A percentile compares a stretch with the other conserved stretches of the same genome.
phyloP scores from a whole-genome alignment of 1,140 invertebrate genomes.

The Zeugodacus cucurbitae region DNA sequence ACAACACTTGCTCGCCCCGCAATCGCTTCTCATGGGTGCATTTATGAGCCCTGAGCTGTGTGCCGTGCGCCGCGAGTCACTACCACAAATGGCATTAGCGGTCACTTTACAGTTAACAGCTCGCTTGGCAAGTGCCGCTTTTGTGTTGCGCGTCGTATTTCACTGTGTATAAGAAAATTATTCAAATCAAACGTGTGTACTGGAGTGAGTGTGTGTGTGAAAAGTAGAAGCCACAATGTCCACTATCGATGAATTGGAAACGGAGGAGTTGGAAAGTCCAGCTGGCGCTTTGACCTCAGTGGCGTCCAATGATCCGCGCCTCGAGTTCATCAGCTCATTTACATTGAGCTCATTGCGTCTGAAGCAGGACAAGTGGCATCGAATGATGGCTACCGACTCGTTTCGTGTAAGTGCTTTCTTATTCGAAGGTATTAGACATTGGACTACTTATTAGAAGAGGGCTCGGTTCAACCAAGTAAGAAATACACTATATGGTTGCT shows the following conservation, averaged over 20 bases:
- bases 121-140: background rate
- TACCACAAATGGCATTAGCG: slow-evolving; percentile 26
- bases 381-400: slow-evolving; percentile 76
- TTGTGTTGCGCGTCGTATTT: background rate
- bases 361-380: slow-evolving; percentile 81
- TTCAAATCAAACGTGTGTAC: background rate
- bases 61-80: background rate
- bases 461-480: too few species aligned
- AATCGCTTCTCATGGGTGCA: background rate
- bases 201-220: background rate
- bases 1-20: background rate
- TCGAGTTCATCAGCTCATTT: slow-evolving; percentile 58
- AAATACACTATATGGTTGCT: too few species aligned
- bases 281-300: background rate
- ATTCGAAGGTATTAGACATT: too few species aligned
- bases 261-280: background rate
- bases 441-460: too few species aligned
- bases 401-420: slow-evolving; percentile 52
- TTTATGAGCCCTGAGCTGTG: background rate
- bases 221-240: background rate
- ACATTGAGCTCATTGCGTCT: slow-evolving; percentile 73
- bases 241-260: background rate
- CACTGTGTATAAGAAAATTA: background rate
- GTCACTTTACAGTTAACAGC: slow-evolving; percentile 32
- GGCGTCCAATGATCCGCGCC: slow-evolving; percentile 50